phyloP scores from a whole-genome alignment of 2,113 vertebrate genomes.

The Phrynosoma blainvillii region DNA sequence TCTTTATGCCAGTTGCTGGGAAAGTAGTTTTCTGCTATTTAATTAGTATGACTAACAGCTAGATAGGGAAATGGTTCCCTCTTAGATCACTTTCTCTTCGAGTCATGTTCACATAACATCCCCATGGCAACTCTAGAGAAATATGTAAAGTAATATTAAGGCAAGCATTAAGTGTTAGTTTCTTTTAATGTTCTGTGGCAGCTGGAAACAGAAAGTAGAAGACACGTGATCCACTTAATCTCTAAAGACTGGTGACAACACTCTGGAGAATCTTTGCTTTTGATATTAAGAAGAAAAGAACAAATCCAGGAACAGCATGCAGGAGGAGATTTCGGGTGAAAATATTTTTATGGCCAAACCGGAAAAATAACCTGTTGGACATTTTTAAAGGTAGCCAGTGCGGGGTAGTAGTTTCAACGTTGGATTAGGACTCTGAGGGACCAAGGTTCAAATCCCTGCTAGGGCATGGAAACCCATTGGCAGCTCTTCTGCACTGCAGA shows the following conservation, averaged over 20 bases:
- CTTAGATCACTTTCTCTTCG: conserved; percentile 37
- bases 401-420: too few species aligned
- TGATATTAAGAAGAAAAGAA: conserved; percentile 2
- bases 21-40: conserved; percentile 30
- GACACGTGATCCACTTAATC: conserved; percentile 18
- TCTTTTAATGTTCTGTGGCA: conserved; percentile 29
- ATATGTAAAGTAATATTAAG: conserved; percentile 39
- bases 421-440: too few species aligned
- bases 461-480: too few species aligned
- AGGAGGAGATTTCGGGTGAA: not conserved
- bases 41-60: conserved; percentile 32
- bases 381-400: not conserved
- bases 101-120: conserved; percentile 28
- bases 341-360: not conserved
- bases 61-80: conserved; percentile 26
- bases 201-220: conserved; percentile 26
- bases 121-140: conserved; percentile 35
- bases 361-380: not conserved
- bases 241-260: conserved; percentile 16
- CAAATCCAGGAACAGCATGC: not conserved
- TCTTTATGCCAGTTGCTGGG: conserved; percentile 4
- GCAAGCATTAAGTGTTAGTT: conserved; percentile 22
- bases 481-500: too few species aligned
- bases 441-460: too few species aligned
- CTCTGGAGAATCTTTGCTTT: conserved; percentile 18